Conservation (phyloP, 2,113 vertebrate genomes). For the Varanus komodoensis region DNA sequence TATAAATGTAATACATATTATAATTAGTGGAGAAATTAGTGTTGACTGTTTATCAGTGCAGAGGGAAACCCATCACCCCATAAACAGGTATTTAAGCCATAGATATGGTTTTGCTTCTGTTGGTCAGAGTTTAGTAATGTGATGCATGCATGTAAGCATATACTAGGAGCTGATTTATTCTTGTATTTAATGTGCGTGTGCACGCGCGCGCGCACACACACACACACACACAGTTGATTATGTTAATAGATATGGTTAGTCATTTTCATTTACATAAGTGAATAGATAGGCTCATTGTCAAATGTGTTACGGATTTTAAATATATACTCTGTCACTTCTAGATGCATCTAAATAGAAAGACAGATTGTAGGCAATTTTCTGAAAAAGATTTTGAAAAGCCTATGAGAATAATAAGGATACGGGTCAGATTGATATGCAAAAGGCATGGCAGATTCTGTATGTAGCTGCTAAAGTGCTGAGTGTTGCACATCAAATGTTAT, state of each 20-base stretch:
- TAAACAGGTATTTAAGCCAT: background rate
- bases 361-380: background rate
- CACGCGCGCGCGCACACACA: no score
- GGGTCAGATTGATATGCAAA: background rate
- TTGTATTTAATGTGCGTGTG: background rate
- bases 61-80: background rate
- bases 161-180: constrained; percentile 16
- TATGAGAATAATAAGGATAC: background rate
- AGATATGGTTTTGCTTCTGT: constrained; percentile 1
- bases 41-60: background rate
- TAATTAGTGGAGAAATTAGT: no score
- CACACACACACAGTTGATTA: background rate
- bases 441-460: constrained; percentile 1
- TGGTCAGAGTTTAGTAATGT: background rate
- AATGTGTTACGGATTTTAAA: constrained; percentile 29
- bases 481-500: background rate
- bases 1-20: no score
- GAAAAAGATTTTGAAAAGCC: constrained; percentile 1
- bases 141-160: background rate
- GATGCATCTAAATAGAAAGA: constrained; percentile 4
- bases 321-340: background rate
- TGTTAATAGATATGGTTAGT: constrained; percentile 10
- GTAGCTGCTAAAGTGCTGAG: constrained; percentile 25
- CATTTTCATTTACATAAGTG: constrained; percentile 33
- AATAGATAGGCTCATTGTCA: background rate